phyloP scores from a whole-genome alignment of 2,113 vertebrate species.

The Struthio camelus region DNA sequence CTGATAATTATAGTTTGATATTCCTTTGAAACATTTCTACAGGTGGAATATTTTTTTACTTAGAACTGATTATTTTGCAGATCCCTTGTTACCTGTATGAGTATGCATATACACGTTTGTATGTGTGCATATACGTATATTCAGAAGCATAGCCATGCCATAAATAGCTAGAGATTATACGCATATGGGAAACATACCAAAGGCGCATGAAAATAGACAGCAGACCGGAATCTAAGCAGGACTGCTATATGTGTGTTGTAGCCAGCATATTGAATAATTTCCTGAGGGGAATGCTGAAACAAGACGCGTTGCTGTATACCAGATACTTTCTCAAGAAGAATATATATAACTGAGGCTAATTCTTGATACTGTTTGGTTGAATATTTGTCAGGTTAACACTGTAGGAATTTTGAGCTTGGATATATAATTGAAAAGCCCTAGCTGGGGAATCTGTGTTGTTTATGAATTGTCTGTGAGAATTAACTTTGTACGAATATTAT shows the following conservation, averaged over 20 bases:
- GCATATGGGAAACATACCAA: neutral
- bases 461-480: neutral
- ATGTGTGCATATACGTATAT: neutral
- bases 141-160: neutral
- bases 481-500: neutral
- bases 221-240: neutral
- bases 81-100: fast-evolving
- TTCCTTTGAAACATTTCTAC: neutral
- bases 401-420: neutral
- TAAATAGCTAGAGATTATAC: neutral
- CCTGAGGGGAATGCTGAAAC: neutral
- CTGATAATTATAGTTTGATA: neutral
- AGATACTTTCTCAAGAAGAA: neutral
- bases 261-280: neutral
- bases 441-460: neutral
- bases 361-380: neutral
- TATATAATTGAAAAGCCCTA: neutral
- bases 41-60: neutral
- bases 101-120: fast-evolving
- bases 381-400: neutral
- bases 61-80: neutral
- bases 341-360: neutral
- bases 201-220: neutral
- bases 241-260: fast-evolving
- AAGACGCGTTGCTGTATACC: neutral